Base-by-base conservation (phyloP, 2,888 invertebrate species). In the Eilema caniola region DNA sequence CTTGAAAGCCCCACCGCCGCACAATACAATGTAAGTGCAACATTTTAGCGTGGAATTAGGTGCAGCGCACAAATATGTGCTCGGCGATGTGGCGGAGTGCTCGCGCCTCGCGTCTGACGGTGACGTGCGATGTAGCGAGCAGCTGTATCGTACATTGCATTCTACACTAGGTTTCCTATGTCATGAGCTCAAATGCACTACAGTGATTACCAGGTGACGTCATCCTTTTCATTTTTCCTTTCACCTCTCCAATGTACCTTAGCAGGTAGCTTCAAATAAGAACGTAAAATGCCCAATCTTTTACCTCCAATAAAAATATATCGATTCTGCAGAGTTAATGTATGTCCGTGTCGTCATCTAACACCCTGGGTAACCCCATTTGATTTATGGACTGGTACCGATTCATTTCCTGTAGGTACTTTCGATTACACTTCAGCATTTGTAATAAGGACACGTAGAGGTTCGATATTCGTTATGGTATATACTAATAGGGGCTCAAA, bases 61-160 rank as follows among this genome's bases (percentile, higher is more conserved):
- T 66, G 47, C 60, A 64, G 59, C 53, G 65, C n/a, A 28, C 61
- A 69, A 69, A 65, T 65, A 65, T 69, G 60, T 64, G 61, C 28
- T 61, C 47, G 23, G 25, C 33, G 67, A 62, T 20, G 53, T 62
- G 16, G 56, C 37, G 31, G 20, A 23, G 20, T 11, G 41, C 41
- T 41, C 41, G 41, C 41, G 47, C 12, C 3, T 28, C 28, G 28
- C 14, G 20, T n/a, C 59, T 25, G 59, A 20, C 25, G 3, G n/a
- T 23, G 62, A 23, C 31, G 20, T 28, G 28, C 5, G 28, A 28
- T 5, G 20, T n/a, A 20, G 28, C 31, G 31, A 61, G 14, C 16
- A 14, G 24, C 33, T 14, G 7, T 28, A 28, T 3, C 16, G 25
- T 47, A 47, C n/a, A 47, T 7, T 31, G 28, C 8, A 53, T 10